Conservation (phyloP, 2,888 invertebrate genomes). For the Drosophila mercatorum region DNA sequence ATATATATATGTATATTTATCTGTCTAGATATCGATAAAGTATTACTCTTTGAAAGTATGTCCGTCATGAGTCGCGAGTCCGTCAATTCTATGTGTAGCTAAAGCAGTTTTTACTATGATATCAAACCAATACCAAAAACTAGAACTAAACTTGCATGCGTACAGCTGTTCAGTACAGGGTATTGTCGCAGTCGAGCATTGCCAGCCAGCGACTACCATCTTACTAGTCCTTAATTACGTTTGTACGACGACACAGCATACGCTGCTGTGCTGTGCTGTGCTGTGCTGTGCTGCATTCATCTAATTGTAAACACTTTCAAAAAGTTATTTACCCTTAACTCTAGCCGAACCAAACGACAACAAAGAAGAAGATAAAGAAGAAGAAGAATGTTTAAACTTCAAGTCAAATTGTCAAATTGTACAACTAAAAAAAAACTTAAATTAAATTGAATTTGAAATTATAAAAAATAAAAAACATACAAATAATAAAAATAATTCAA, state of each 20-base stretch:
- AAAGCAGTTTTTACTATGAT: background rate
- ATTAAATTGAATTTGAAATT: slow-evolving; percentile 5
- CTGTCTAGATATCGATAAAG: background rate
- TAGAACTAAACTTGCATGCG: slow-evolving; percentile 6
- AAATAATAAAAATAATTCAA: slow-evolving; percentile 26
- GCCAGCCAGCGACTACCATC: slow-evolving; percentile 26
- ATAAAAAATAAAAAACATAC: slow-evolving; percentile 4
- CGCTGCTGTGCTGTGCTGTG: no score
- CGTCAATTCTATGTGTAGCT: slow-evolving; percentile 27
- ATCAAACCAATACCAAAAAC: background rate
- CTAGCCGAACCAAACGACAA: slow-evolving; percentile 24
- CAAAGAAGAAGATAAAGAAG: background rate
- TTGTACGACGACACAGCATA: slow-evolving; percentile 14
- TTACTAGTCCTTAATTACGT: slow-evolving; percentile 28
- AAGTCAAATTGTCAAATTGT: slow-evolving; percentile 56
- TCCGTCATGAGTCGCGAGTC: slow-evolving; percentile 18
- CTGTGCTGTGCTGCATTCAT: slow-evolving; percentile 13
- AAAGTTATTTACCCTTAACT: slow-evolving; percentile 30
- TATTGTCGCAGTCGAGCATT: slow-evolving; percentile 26
- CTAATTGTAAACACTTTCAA: slow-evolving; percentile 42
- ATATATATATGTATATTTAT: background rate
- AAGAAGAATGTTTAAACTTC: slow-evolving; percentile 24
- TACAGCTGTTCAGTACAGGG: slow-evolving; percentile 29
- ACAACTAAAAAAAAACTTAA: slow-evolving; percentile 24
- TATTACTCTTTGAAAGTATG: slow-evolving; percentile 17